phyloP scores from a whole-genome alignment of 2,797 vertebrate species.

The Gallinago stenura region DNA sequence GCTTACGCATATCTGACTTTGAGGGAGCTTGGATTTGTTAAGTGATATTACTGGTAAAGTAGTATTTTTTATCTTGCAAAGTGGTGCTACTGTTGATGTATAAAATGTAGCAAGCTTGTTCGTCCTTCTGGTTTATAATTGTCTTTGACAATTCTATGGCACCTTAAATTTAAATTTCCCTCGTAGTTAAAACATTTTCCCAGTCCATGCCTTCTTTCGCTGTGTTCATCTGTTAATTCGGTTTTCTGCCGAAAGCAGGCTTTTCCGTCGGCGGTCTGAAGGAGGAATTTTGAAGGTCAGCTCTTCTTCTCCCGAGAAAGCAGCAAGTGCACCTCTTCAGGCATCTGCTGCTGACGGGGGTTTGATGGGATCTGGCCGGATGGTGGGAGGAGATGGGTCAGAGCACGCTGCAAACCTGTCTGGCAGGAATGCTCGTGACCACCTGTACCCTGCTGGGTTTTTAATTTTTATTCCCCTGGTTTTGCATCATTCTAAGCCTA shows the following conservation, averaged over 20 bases:
- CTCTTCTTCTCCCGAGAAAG: slow-evolving; percentile 24
- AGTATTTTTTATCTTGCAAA: not conserved
- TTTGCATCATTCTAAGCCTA: not conserved
- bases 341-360: slow-evolving; percentile 1
- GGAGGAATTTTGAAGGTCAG: slow-evolving; percentile 16
- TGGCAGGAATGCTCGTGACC: not conserved
- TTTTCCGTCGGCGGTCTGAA: not conserved
- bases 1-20: not conserved
- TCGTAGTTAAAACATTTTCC: not conserved
- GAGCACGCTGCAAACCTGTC: not conserved
- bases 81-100: not conserved
- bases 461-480: not conserved
- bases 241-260: not conserved
- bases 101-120: not conserved
- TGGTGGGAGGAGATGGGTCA: slow-evolving; percentile 28
- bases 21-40: not conserved
- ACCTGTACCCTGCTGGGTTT: slow-evolving; percentile 1
- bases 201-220: not conserved
- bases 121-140: not conserved
- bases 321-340: slow-evolving; percentile 25
- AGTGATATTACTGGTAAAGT: not conserved
- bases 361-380: not conserved
- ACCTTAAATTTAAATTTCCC: not conserved
- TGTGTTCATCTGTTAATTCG: not conserved
- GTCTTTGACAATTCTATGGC: not conserved